phyloP scores from a whole-genome alignment of 2,888 invertebrate genomes.

The Lycaena phlaeas region DNA sequence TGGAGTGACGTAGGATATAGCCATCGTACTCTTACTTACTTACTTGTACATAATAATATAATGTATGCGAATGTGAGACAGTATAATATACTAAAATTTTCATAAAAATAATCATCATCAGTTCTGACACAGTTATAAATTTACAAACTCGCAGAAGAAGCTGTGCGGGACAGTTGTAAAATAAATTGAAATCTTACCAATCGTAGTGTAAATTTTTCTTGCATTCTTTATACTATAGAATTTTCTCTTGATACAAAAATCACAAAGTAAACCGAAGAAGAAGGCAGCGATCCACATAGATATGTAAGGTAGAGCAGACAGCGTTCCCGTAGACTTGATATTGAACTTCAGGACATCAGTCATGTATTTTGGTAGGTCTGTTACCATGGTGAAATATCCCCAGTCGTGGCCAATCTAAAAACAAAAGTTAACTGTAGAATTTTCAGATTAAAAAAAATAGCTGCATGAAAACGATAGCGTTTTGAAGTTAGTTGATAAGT shows the following conservation, averaged over 20 bases:
- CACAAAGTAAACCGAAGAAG: conserved; percentile 77
- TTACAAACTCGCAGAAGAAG: too few species aligned
- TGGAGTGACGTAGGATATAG: too few species aligned
- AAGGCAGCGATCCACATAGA: conserved; percentile 79
- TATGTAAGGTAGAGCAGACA: conserved; percentile 77
- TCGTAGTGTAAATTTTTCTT: conserved; percentile 78
- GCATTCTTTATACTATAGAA: conserved; percentile 72
- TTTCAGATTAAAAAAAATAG: too few species aligned
- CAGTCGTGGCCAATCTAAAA: conserved; percentile 76
- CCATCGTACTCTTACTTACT: too few species aligned
- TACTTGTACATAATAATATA: too few species aligned
- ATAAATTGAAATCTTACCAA: conserved; percentile 75
- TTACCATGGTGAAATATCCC: conserved; percentile 81
- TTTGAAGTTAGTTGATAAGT: too few species aligned
- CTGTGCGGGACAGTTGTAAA: too few species aligned
- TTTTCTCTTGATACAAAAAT: conserved; percentile 76
- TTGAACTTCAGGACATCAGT: conserved; percentile 77
- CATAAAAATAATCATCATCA: too few species aligned
- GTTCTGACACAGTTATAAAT: too few species aligned
- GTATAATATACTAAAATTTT: too few species aligned
- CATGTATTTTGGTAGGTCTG: conserved; percentile 80
- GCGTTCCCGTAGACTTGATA: conserved; percentile 75
- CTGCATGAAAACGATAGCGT: too few species aligned
- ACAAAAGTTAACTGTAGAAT: conserved; percentile 3
- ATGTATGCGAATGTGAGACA: too few species aligned